Conservation (phyloP, 2,113 vertebrate species). For the Vulpes ferrilata region DNA sequence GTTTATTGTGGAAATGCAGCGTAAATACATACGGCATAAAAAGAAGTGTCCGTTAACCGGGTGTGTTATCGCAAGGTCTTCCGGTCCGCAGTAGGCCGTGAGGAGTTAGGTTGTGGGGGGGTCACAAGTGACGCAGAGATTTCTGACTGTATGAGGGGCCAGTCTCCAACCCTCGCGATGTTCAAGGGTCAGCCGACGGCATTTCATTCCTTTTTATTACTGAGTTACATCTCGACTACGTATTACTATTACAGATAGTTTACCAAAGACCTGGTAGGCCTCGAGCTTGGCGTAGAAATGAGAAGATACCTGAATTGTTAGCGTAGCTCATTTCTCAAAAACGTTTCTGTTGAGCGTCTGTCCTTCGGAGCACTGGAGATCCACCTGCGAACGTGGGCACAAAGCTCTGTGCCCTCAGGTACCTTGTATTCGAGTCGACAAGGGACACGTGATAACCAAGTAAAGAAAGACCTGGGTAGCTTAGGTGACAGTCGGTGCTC, state of each 20-base stretch:
- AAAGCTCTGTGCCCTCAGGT: not conserved
- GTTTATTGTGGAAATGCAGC: not conserved
- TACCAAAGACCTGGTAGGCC: not conserved
- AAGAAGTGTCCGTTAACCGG: not conserved
- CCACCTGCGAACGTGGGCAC: not conserved
- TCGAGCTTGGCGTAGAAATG: not conserved
- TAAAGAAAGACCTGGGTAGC: too few relatives aligned
- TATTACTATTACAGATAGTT: not conserved
- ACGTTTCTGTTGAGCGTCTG: not conserved
- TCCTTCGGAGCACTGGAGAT: not conserved
- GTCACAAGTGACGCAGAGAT: not conserved
- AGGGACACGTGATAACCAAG: not conserved
- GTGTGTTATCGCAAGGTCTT: not conserved
- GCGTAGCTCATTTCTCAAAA: not conserved
- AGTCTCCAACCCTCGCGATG: not conserved
- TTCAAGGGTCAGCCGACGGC: not conserved
- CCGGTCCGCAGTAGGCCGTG: not conserved
- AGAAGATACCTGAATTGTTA: accelerated
- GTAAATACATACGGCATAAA: not conserved
- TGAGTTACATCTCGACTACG: not conserved
- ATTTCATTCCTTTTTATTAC: too few relatives aligned
- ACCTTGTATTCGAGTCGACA: accelerated
- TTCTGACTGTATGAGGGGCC: not conserved
- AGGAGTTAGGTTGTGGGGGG: not conserved
- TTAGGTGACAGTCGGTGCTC: accelerated